Evolutionary conservation across 2,113 vertebrate species (phyloP).

Genomic region (Antechinus stuartii): DNA sequence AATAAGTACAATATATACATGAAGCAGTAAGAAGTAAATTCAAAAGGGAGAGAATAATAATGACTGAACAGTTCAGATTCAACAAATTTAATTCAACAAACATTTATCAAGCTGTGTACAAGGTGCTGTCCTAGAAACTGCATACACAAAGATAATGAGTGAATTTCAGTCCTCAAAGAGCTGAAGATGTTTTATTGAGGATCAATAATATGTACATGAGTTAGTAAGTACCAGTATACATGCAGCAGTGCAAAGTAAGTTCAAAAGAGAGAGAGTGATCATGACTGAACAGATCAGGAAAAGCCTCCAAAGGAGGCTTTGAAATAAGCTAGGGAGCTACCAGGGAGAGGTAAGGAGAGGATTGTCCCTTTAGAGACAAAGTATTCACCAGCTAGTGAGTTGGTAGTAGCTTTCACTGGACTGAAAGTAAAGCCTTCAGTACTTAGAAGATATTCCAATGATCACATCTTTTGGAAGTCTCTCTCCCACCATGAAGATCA

Average conservation of each 20-base stretch:
- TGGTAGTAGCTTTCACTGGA: background rate
- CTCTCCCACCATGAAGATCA: background rate
- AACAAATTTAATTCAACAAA: background rate
- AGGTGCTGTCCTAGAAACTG: background rate
- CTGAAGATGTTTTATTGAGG: background rate
- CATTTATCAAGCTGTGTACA: background rate
- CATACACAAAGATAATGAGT: background rate
- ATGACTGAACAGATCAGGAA: background rate
- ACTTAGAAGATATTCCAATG: background rate
- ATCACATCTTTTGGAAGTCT: background rate
- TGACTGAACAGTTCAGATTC: slow-evolving; percentile 26
- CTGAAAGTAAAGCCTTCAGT: background rate
- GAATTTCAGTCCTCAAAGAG: background rate
- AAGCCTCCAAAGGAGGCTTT: background rate
- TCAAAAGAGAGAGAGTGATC: background rate
- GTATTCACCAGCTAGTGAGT: background rate
- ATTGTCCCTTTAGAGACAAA: background rate
- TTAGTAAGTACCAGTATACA: background rate
- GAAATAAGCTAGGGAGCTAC: background rate
- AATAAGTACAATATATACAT: background rate
- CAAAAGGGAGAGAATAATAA: background rate
- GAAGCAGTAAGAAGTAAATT: background rate
- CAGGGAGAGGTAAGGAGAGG: background rate
- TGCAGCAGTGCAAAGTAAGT: background rate
- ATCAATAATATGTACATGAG: background rate